A percentile compares a stretch with the other conserved stretches of the same genome.
These are phyloP conservation scores for Serranus cabrilla DNA, from an alignment of 2,797 vertebrate genomes.

Conservation along the genomic window DNA sequence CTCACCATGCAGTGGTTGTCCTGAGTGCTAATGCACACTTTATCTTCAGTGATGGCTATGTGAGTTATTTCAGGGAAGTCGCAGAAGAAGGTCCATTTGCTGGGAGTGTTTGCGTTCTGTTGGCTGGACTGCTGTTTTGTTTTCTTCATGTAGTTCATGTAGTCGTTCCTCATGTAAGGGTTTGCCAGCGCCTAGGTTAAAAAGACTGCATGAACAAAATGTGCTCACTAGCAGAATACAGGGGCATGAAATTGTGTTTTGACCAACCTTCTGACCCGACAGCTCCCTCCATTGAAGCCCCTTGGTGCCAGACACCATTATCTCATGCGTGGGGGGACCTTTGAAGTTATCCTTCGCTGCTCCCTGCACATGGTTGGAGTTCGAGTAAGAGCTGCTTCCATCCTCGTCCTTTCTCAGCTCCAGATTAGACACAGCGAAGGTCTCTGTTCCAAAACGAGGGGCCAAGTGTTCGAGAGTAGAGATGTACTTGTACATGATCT, in stretches of 20 bases:
- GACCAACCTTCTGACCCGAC: conserved; percentile 68
- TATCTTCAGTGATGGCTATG: conserved; percentile 83
- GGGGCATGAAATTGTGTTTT: not conserved
- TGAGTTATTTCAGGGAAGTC: conserved; percentile 95
- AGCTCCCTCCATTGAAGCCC: conserved; percentile 90
- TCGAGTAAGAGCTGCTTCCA: conserved; percentile 68
- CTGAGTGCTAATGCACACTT: conserved; percentile 89
- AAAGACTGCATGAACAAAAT: conserved; percentile 2
- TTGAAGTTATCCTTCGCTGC: conserved; percentile 43
- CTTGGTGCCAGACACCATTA: conserved; percentile 85
- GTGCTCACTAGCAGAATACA: not conserved
- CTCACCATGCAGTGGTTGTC: conserved; percentile 92
- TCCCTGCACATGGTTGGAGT: conserved; percentile 14
- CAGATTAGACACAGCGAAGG: conserved; percentile 78
- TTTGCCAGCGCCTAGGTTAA: conserved; percentile 68
- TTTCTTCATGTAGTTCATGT: conserved; percentile 56
- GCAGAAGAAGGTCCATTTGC: conserved; percentile 87
- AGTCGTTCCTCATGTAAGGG: conserved; percentile 73
- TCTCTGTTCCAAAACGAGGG: conserved; percentile 86
- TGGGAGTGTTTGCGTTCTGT: conserved; percentile 17
- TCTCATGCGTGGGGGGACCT: conserved; percentile 78
- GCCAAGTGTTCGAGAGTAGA: conserved; percentile 92
- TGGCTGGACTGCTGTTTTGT: conserved; percentile 44
- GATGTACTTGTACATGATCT: conserved; percentile 94
- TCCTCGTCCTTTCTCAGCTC: conserved; percentile 77